Base-by-base conservation (phyloP, 1,140 invertebrate genomes). In the Hypothenemus hampei region DNA sequence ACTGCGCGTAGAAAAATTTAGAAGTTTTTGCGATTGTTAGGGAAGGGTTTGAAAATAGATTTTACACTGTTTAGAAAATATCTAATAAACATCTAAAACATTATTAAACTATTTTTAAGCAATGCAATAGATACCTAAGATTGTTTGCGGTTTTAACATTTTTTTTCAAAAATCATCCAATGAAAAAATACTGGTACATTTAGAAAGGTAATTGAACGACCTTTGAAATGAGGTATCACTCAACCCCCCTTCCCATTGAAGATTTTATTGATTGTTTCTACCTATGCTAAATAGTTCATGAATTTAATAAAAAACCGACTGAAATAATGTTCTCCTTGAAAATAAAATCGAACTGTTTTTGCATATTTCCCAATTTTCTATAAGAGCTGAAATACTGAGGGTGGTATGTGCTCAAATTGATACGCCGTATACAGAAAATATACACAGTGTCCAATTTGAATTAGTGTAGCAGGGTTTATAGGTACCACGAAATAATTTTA, bases 161-260 rank as follows among this genome's bases (percentile, higher is more conserved):
- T 11, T 31, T 1, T 3, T 31, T 31, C 26, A 13, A 1, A 31
- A 31, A 31, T 13, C 3, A 11, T 13, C 13, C 26, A 31, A 31
- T 31, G 3, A 31, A 31, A 31, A 13, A 31, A 31, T n/a, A n/a
- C n/a, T 11, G 26, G 26, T 31, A 3, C 26, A 31, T 31, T 31
- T 3, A 13, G 26, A 31, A 13, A 31, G 2, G 1, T 31, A 3
- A 31, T 31, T 2, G 26, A 39, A 39, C 11, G 4, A 39, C 18
- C 36, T 39, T 39, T 4, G 11, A 39, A 39, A 39, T 19, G 36
- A 39, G 36, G 36, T 4, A 39, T 39, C 11, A 39, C 36, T 4
- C 36, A 1, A 4, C 36, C 4, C 36, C 6, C n/a, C n/a, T n/a
- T n/a, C n/a, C n/a, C n/a, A n/a, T n/a, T n/a, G n/a, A n/a, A n/a